Conservation (phyloP, 2,888 invertebrate genomes). For the Punctoribates punctum region DNA sequence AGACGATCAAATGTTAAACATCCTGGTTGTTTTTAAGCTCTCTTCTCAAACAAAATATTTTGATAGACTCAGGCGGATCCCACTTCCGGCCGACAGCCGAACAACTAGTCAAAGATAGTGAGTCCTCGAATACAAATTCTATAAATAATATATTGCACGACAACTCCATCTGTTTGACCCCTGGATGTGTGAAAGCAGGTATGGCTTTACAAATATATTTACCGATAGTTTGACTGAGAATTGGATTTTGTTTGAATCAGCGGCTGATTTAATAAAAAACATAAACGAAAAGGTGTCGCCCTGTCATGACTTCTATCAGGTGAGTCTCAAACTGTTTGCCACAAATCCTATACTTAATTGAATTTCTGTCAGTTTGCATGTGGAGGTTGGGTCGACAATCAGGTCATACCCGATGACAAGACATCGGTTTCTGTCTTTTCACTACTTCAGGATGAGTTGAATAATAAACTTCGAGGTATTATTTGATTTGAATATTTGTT, state of each 20-base stretch:
- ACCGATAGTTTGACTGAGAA: neutral
- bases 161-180: slow-evolving; percentile 63
- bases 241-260: slow-evolving; percentile 55
- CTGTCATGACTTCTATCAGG: slow-evolving; percentile 74
- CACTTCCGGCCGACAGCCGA: slow-evolving; percentile 37
- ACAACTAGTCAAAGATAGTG: slow-evolving; percentile 44
- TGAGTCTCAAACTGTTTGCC: neutral
- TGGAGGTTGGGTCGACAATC: slow-evolving; percentile 64
- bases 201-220: slow-evolving; percentile 47
- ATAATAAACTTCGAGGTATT: slow-evolving; percentile 61
- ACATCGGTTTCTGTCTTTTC: slow-evolving; percentile 69
- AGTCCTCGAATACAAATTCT: slow-evolving; percentile 11
- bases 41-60: too few relatives aligned
- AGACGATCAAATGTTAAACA: too few relatives aligned
- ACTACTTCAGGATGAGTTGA: slow-evolving; percentile 59
- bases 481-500: slow-evolving; percentile 41
- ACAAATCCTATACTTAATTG: neutral
- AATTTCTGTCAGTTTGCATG: slow-evolving; percentile 70
- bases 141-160: slow-evolving; percentile 41
- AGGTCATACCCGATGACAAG: slow-evolving; percentile 72
- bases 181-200: slow-evolving; percentile 77
- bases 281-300: slow-evolving; percentile 70
- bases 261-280: slow-evolving; percentile 66
- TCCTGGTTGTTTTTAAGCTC: too few relatives aligned
- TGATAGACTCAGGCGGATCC: neutral